phyloP scores from a whole-genome alignment of 2,113 vertebrate genomes.

The Mixornis gularis region DNA sequence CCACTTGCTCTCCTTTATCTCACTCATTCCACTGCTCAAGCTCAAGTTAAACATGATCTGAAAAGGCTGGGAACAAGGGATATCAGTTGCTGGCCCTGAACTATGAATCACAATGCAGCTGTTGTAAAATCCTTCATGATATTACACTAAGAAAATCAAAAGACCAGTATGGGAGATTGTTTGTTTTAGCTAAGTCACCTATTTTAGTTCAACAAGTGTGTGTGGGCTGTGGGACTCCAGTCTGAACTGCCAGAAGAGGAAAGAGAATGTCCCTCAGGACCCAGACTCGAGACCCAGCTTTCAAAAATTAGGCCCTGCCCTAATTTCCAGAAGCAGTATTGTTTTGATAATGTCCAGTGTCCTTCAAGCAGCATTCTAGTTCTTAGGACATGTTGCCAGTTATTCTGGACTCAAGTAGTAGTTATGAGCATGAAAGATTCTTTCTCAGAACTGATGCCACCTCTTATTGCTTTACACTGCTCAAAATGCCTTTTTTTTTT shows the following conservation, averaged over 20 bases:
- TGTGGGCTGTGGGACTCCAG: background rate
- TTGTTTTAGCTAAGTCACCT: background rate
- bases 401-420: background rate
- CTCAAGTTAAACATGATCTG: background rate
- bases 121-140: background rate
- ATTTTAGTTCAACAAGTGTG: background rate
- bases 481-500: background rate
- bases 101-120: background rate
- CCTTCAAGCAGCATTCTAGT: background rate
- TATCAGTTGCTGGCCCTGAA: background rate
- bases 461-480: background rate
- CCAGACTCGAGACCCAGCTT: background rate
- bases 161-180: background rate
- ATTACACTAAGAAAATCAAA: background rate
- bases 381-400: background rate
- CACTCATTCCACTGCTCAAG: background rate
- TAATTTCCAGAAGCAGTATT: background rate
- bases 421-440: background rate
- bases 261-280: background rate
- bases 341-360: background rate
- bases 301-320: background rate
- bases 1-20: background rate
- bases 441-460: background rate
- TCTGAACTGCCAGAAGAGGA: background rate
- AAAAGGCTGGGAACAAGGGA: background rate